Conservation (phyloP, 2,797 vertebrate species). For the Yasuhikotakia modesta region DNA sequence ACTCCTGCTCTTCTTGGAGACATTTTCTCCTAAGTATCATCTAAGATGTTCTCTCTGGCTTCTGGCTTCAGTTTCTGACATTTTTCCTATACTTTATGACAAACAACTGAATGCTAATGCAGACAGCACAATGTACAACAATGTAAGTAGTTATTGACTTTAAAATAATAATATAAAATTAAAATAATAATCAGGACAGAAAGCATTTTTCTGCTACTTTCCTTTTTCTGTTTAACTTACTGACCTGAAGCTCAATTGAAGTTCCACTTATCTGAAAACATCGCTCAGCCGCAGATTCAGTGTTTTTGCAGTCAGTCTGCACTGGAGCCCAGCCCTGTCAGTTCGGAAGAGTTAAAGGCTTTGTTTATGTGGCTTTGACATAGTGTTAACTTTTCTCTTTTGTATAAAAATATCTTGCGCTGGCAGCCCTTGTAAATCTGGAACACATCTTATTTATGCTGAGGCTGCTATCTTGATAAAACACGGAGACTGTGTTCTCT, state of each 20-base stretch:
- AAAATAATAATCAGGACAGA: too few species aligned
- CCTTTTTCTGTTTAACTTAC: slow-evolving; percentile 34
- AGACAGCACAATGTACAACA: background rate
- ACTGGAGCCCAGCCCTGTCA: slow-evolving; percentile 35
- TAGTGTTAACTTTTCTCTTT: slow-evolving; percentile 56
- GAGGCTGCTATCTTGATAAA: slow-evolving; percentile 72
- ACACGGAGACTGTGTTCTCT: slow-evolving; percentile 62
- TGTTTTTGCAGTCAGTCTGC: slow-evolving; percentile 41
- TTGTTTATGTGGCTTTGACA: slow-evolving; percentile 67
- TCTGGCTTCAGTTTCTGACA: background rate
- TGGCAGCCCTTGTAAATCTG: slow-evolving; percentile 63
- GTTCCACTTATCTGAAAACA: slow-evolving; percentile 35
- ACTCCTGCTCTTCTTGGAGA: background rate
- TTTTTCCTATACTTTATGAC: background rate
- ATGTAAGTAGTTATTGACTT: too few species aligned
- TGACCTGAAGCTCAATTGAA: slow-evolving; percentile 36
- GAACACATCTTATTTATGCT: slow-evolving; percentile 74
- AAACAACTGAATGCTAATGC: background rate
- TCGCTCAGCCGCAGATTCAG: slow-evolving; percentile 42
- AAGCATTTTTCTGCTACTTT: too few species aligned
- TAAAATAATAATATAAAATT: too few species aligned
- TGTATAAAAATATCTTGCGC: slow-evolving; percentile 59
- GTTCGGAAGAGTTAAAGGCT: slow-evolving; percentile 51
- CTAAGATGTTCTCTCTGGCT: background rate
- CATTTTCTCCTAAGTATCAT: background rate